Evolutionary conservation across 2,113 vertebrate genomes (phyloP).

Genomic region (Phainopepla nitens): DNA sequence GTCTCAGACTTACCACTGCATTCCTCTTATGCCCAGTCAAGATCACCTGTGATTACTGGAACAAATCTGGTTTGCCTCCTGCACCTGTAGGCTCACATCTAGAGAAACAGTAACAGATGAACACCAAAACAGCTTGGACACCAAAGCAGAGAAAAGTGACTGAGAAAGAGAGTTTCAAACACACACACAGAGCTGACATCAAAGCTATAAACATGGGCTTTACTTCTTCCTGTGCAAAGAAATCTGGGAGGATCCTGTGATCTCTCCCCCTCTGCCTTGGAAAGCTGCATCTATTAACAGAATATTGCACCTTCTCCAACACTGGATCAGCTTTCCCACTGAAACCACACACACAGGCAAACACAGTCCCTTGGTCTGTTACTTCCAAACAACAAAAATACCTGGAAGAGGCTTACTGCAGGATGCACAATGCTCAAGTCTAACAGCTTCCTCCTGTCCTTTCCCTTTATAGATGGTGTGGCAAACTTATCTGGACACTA

Average conservation of each 20-base stretch:
- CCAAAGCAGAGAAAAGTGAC: neutral
- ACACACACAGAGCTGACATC: neutral
- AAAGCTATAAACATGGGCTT: neutral
- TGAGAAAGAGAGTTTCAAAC: neutral
- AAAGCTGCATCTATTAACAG: neutral
- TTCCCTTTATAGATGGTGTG: neutral
- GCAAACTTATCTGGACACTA: neutral
- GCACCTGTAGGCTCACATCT: neutral
- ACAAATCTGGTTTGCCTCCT: neutral
- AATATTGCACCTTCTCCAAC: neutral
- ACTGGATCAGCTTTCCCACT: neutral
- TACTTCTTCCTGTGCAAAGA: neutral
- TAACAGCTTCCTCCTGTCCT: neutral
- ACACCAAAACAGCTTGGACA: neutral
- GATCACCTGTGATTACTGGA: neutral
- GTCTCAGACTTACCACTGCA: neutral
- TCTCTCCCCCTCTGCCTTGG: neutral
- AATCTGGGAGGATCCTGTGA: neutral
- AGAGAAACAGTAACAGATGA: neutral
- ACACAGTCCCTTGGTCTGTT: neutral
- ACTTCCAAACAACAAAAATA: neutral
- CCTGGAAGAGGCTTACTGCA: rapidly evolving
- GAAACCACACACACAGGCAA: neutral
- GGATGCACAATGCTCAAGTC: neutral
- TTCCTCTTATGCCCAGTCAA: neutral